phyloP scores from a whole-genome alignment of 2,888 invertebrate genomes.

The Cenopis cana region DNA sequence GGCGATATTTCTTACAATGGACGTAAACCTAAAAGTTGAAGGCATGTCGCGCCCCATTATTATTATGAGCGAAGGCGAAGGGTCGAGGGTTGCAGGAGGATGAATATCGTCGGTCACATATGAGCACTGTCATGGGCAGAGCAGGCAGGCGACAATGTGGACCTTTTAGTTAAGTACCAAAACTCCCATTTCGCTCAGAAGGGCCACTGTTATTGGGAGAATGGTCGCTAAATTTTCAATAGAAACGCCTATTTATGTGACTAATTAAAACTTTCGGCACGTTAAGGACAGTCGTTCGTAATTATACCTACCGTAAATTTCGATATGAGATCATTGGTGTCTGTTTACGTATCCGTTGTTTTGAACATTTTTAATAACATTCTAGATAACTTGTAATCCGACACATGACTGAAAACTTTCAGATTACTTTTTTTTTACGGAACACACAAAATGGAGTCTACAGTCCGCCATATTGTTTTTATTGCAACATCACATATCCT shows the following conservation, averaged over 20 bases:
- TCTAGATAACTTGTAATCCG: slow-evolving; percentile 3
- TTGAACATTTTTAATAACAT: not conserved
- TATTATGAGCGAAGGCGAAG: slow-evolving; percentile 53
- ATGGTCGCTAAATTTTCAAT: slow-evolving; percentile 48
- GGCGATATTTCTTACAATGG: slow-evolving; percentile 54
- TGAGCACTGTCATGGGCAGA: slow-evolving; percentile 57
- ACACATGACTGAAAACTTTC: too few relatives aligned
- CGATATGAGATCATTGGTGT: not conserved
- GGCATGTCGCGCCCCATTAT: slow-evolving; percentile 62
- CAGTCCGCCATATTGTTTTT: too few relatives aligned
- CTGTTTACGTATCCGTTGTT: not conserved
- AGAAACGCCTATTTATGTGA: slow-evolving; percentile 43
- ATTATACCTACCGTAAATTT: slow-evolving; percentile 4
- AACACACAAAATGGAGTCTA: too few relatives aligned
- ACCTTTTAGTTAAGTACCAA: slow-evolving; percentile 58
- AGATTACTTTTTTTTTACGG: too few relatives aligned
- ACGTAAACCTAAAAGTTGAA: slow-evolving; percentile 61
- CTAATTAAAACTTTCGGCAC: slow-evolving; percentile 40
- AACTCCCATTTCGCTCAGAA: slow-evolving; percentile 55
- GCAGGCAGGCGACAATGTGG: slow-evolving; percentile 53
- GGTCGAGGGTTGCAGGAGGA: slow-evolving; percentile 58
- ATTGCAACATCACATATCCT: too few relatives aligned
- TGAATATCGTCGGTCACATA: slow-evolving; percentile 62
- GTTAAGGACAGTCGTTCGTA: slow-evolving; percentile 23
- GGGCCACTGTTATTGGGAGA: slow-evolving; percentile 51